Evolutionary conservation across 2,888 invertebrate species (phyloP).

Genomic region (Trypoxylon attenuatum): DNA sequence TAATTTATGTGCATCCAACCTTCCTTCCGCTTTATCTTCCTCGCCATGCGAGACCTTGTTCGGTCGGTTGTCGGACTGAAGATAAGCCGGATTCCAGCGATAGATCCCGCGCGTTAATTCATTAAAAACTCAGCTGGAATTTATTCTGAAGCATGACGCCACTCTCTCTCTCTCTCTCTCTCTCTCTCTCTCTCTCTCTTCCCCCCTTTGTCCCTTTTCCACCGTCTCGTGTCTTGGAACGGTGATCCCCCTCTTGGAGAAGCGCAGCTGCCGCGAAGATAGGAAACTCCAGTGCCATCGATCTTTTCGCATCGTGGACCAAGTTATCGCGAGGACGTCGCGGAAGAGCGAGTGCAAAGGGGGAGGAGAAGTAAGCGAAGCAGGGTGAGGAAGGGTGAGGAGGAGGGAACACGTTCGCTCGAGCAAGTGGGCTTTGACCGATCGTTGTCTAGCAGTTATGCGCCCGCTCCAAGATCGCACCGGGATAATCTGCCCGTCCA

Average conservation of each 20-base stretch:
- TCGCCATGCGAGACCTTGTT: too few species aligned
- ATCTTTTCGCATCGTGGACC: conserved; percentile 26
- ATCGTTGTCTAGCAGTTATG: neutral
- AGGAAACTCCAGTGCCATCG: too few species aligned
- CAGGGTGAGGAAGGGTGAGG: too few species aligned
- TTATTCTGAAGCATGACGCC: conserved; percentile 18
- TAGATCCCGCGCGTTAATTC: conserved; percentile 1
- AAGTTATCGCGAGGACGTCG: conserved; percentile 31
- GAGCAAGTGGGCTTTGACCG: too few species aligned
- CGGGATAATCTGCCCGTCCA: conserved; percentile 37
- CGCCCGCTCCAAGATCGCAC: conserved; percentile 22
- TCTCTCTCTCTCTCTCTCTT: conserved; percentile 15
- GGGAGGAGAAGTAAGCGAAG: too few species aligned
- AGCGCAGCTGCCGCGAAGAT: too few species aligned
- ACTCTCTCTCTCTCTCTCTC: conserved; percentile 2
- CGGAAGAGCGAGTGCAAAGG: conserved; percentile 25
- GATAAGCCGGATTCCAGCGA: conserved; percentile 7
- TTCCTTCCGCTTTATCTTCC: too few species aligned
- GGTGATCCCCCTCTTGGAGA: too few species aligned
- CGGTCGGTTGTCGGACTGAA: neutral
- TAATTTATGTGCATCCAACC: too few species aligned
- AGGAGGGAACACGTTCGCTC: neutral
- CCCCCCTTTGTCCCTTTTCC: too few species aligned
- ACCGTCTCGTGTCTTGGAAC: too few species aligned
- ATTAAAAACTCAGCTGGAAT: conserved; percentile 2